Evolutionary conservation across 2,113 vertebrate species (phyloP).

Genomic region (Semicossyphus pulcher): DNA sequence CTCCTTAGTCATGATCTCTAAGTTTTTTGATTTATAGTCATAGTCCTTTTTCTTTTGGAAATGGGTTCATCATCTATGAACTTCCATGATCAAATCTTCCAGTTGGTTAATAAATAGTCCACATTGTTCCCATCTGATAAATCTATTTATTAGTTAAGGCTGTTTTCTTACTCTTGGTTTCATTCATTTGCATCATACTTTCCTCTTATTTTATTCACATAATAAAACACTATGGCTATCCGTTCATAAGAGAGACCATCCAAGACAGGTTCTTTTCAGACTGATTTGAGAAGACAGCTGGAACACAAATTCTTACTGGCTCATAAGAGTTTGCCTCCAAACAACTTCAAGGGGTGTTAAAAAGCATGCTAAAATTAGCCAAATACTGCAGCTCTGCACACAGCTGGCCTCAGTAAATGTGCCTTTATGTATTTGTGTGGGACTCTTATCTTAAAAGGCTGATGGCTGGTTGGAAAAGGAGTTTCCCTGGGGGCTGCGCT

Average conservation of each 20-base stretch:
- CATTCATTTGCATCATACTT: constrained; percentile 23
- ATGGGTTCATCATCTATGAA: not conserved
- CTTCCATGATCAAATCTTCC: not conserved
- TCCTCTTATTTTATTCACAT: constrained; percentile 8
- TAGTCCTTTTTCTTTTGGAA: not conserved
- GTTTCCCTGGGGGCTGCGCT: constrained; percentile 6
- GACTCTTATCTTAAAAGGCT: constrained; percentile 39
- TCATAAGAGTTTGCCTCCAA: not conserved
- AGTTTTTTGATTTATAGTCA: not conserved
- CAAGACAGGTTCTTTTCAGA: constrained; percentile 17
- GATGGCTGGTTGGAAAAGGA: constrained; percentile 35
- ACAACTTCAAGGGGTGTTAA: constrained; percentile 28
- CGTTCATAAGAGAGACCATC: constrained; percentile 8
- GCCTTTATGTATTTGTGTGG: constrained; percentile 34
- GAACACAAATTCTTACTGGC: constrained; percentile 35
- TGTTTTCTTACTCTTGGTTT: not conserved
- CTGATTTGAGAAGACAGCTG: constrained; percentile 38
- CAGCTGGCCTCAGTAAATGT: constrained; percentile 49
- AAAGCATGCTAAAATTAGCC: constrained; percentile 30
- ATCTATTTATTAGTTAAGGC: constrained; percentile 12
- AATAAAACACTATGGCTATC: constrained; percentile 13
- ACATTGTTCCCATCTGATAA: not conserved
- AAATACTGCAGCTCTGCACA: constrained; percentile 1
- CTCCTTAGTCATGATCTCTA: too few species aligned
- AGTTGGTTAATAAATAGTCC: constrained; percentile 6